Percentiles rank a stretch among this genome's conserved stretches.
Evolutionary conservation across 2,113 vertebrate genomes (phyloP).

Genomic region (Thunnus thynnus): DNA sequence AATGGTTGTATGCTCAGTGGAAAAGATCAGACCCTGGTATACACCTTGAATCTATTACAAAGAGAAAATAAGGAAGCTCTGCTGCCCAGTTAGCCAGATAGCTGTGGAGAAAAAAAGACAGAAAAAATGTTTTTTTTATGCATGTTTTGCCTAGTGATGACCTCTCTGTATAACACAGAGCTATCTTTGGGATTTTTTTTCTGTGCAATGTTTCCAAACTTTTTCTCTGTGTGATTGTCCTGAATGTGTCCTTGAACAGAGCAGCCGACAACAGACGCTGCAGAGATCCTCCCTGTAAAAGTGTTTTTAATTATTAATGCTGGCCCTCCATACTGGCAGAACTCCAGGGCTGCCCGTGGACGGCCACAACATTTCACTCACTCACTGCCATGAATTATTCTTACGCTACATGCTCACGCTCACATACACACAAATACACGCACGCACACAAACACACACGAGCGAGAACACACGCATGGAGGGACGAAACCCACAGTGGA

Average conservation of each 20-base stretch:
- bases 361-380: conserved; percentile 64
- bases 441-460: background rate
- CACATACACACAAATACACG: conserved; percentile 4
- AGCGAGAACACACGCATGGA: background rate
- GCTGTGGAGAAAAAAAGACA: background rate
- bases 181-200: conserved; percentile 16
- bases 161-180: conserved; percentile 30
- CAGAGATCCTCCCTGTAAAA: conserved; percentile 79
- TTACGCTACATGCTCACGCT: conserved; percentile 30
- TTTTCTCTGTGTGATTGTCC: conserved; percentile 63
- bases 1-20: conserved; percentile 23
- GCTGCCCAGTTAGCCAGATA: conserved; percentile 30
- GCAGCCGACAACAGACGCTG: conserved; percentile 59
- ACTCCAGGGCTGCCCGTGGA: conserved; percentile 64
- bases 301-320: conserved; percentile 84
- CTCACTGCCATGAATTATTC: conserved; percentile 72
- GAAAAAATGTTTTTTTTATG: conserved; percentile 7
- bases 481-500: conserved; percentile 7
- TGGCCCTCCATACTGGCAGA: conserved; percentile 64
- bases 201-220: conserved; percentile 51
- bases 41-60: conserved; percentile 45
- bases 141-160: conserved; percentile 46
- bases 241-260: conserved; percentile 69
- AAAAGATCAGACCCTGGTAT: conserved; percentile 33
- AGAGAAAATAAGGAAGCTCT: conserved; percentile 21